Percentiles rank a stretch among this genome's conserved stretches.
Conservation (phyloP, 1,140 invertebrate genomes). For the Drosophila mauritiana region DNA sequence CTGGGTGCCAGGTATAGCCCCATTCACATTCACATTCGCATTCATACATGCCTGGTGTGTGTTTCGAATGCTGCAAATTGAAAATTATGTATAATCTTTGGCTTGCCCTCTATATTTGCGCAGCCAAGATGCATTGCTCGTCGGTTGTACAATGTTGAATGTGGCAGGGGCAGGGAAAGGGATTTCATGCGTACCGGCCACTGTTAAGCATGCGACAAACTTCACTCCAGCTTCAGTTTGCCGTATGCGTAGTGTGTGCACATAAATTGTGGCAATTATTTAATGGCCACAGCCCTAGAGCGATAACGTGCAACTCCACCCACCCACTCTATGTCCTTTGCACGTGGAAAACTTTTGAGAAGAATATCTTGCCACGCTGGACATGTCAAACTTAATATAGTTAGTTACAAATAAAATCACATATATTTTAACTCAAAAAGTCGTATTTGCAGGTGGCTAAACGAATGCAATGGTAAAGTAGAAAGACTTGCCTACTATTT, state of each 20-base stretch:
- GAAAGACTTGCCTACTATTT: no score
- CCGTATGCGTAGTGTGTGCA: slow-evolving; percentile 67
- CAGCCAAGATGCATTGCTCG: slow-evolving; percentile 68
- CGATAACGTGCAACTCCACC: slow-evolving; percentile 57
- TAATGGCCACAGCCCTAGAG: slow-evolving; percentile 62
- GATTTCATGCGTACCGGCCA: neutral
- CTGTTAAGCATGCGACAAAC: slow-evolving; percentile 32
- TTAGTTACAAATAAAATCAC: neutral
- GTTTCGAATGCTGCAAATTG: slow-evolving; percentile 59
- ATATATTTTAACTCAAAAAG: no score
- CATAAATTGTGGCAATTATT: slow-evolving; percentile 81
- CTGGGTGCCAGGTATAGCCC: slow-evolving; percentile 16
- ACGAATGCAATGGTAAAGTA: no score
- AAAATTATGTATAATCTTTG: slow-evolving; percentile 81
- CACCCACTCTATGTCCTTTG: slow-evolving; percentile 3
- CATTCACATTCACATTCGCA: slow-evolving; percentile 1
- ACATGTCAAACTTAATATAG: no score
- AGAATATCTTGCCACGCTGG: neutral
- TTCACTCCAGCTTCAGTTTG: slow-evolving; percentile 51
- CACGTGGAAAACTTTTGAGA: neutral
- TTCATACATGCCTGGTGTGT: slow-evolving; percentile 20
- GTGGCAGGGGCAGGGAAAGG: neutral
- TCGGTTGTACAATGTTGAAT: slow-evolving; percentile 1
- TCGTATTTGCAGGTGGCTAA: no score
- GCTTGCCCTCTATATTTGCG: slow-evolving; percentile 62